phyloP scores from a whole-genome alignment of 2,113 vertebrate species.

The Arothron firmamentum region DNA sequence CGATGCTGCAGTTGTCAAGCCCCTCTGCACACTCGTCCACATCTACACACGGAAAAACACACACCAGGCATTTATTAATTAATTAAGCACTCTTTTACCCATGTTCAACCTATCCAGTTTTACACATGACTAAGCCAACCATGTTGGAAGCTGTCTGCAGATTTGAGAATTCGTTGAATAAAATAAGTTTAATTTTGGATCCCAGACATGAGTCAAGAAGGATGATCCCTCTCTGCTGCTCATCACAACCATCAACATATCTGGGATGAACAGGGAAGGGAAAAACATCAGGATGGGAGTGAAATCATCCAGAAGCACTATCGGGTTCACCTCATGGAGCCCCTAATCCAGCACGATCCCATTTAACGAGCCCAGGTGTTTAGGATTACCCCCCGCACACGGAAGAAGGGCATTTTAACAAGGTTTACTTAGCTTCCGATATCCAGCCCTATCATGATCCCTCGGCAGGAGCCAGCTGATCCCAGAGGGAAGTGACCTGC shows the following conservation, averaged over 20 bases:
- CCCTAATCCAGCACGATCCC: slow-evolving; percentile 63
- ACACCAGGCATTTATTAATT: neutral
- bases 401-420: slow-evolving; percentile 61
- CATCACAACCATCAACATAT: too few species aligned
- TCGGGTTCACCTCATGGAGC: slow-evolving; percentile 49
- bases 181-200: too few species aligned
- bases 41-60: slow-evolving; percentile 60
- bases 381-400: slow-evolving; percentile 65
- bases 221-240: too few species aligned
- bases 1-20: slow-evolving; percentile 83
- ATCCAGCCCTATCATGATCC: slow-evolving; percentile 65
- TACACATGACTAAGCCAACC: neutral
- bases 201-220: too few species aligned
- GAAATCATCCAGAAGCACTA: slow-evolving; percentile 47
- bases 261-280: neutral
- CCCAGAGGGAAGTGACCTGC: slow-evolving; percentile 61
- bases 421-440: slow-evolving; percentile 70
- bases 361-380: slow-evolving; percentile 73
- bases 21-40: slow-evolving; percentile 82
- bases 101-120: neutral
- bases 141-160: too few species aligned
- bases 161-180: too few species aligned
- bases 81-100: neutral
- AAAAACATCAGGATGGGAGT: slow-evolving; percentile 33
- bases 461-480: slow-evolving; percentile 57